phyloP scores from a whole-genome alignment of 2,113 vertebrate genomes.

The Nesospiza acunhae region DNA sequence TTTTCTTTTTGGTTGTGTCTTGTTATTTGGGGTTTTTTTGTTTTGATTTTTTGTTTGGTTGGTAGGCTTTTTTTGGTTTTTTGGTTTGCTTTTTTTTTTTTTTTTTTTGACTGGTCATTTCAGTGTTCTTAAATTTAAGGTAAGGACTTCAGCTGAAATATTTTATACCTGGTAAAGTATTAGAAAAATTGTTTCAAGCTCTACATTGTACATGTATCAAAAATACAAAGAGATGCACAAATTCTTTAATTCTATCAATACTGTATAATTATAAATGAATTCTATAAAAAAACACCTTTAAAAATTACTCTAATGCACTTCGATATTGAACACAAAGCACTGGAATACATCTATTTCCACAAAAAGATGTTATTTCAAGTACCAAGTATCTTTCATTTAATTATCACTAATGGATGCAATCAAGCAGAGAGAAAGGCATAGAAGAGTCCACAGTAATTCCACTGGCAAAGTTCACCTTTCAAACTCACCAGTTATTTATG shows the following conservation, averaged over 20 bases:
- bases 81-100: not conserved
- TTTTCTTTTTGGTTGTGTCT: not conserved
- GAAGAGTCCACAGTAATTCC: not conserved
- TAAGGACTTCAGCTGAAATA: not conserved
- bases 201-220: not conserved
- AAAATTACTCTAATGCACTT: not conserved
- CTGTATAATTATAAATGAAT: not conserved
- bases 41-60: not conserved
- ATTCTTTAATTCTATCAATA: not conserved
- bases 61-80: not conserved
- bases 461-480: constrained; percentile 3
- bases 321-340: not conserved
- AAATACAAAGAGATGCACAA: not conserved
- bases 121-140: not conserved
- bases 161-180: not conserved
- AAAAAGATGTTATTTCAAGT: not conserved
- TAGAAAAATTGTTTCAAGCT: not conserved
- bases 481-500: not conserved
- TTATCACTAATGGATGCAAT: constrained; percentile 8
- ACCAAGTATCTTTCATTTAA: not conserved
- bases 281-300: not conserved
- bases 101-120: not conserved
- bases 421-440: not conserved
- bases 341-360: not conserved
- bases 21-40: not conserved